A percentile compares a stretch with the other conserved stretches of the same genome.
phyloP scores from a whole-genome alignment of 2,113 vertebrate genomes.

The Pogona vitticeps region DNA sequence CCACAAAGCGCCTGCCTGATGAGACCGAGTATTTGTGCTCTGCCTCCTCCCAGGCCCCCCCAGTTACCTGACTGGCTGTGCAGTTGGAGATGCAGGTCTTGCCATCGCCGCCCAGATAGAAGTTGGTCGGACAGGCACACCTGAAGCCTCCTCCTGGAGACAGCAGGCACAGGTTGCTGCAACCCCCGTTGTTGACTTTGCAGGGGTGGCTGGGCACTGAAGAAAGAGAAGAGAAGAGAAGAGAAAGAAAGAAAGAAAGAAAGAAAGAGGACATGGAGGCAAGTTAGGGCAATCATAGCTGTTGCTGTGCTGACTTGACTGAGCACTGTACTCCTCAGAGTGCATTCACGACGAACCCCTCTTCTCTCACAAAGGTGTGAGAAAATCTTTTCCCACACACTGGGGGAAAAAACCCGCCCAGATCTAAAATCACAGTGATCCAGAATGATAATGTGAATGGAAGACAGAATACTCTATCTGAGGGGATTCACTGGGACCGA shows the following conservation, averaged over 20 bases:
- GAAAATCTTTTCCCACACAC: not conserved
- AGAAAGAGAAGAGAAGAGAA: conserved; percentile 69
- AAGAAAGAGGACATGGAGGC: rapidly evolving
- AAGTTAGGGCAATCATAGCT: not conserved
- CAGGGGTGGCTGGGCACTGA: conserved; percentile 92
- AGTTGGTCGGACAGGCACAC: conserved; percentile 96
- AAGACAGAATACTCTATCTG: not conserved
- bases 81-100: conserved; percentile 97
- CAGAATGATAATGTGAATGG: too few relatives aligned
- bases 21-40: too few relatives aligned
- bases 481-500: too few relatives aligned
- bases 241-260: not conserved
- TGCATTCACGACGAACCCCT: not conserved
- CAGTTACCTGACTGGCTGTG: conserved; percentile 92
- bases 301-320: too few relatives aligned
- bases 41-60: not conserved
- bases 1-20: not conserved
- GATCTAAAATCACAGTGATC: not conserved
- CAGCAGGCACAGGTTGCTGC: conserved; percentile 95
- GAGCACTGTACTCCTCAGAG: too few relatives aligned
- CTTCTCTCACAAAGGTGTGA: not conserved
- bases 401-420: not conserved
- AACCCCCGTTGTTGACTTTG: conserved; percentile 90
- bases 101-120: conserved; percentile 90
- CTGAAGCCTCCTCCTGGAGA: conserved; percentile 89